These are phyloP conservation scores for Pseudorhombus dupliciocellatus DNA, from an alignment of 2,113 vertebrate genomes.

Conservation along the genomic window DNA sequence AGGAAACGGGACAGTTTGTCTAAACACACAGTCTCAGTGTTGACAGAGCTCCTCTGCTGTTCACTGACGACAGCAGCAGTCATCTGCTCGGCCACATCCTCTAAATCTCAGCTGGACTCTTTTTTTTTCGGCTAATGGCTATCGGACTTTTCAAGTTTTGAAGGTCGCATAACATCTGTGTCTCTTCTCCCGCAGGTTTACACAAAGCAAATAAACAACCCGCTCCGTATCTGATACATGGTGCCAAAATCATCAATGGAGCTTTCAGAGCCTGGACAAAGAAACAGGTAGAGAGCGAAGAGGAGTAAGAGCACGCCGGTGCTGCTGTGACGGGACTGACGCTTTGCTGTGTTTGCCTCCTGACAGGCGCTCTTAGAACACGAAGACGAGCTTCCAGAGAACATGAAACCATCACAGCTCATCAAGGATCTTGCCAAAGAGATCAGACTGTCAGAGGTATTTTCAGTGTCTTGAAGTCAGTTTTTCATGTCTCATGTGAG, in stretches of 20 bases:
- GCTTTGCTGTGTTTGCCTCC: neutral
- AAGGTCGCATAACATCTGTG: slow-evolving; percentile 12
- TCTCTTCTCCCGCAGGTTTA: slow-evolving; percentile 83
- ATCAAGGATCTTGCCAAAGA: slow-evolving; percentile 99
- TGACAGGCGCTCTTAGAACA: slow-evolving; percentile 93
- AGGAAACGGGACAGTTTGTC: slow-evolving; percentile 7
- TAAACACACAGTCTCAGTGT: slow-evolving; percentile 13
- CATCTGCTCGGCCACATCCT: slow-evolving; percentile 7
- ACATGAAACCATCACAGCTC: slow-evolving; percentile 97
- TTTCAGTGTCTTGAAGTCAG: slow-evolving; percentile 28
- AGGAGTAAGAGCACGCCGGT: no score
- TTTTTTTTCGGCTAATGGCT: neutral
- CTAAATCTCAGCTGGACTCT: slow-evolving; percentile 12
- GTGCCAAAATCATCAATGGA: slow-evolving; percentile 98
- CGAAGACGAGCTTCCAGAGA: slow-evolving; percentile 97
- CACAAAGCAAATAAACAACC: slow-evolving; percentile 96
- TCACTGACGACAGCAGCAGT: neutral
- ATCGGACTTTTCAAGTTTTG: neutral
- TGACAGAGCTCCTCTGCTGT: slow-evolving; percentile 6
- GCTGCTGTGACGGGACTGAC: neutral
- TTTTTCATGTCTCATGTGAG: no score
- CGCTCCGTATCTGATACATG: slow-evolving; percentile 91
- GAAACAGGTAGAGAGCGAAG: slow-evolving; percentile 86
- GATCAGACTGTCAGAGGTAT: slow-evolving; percentile 96
- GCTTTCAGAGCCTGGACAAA: slow-evolving; percentile 98